Percentiles rank a stretch among this genome's conserved stretches.
These are phyloP conservation scores for Macrophya alboannulata DNA, from an alignment of 2,888 invertebrate species.

Conservation along the genomic window DNA sequence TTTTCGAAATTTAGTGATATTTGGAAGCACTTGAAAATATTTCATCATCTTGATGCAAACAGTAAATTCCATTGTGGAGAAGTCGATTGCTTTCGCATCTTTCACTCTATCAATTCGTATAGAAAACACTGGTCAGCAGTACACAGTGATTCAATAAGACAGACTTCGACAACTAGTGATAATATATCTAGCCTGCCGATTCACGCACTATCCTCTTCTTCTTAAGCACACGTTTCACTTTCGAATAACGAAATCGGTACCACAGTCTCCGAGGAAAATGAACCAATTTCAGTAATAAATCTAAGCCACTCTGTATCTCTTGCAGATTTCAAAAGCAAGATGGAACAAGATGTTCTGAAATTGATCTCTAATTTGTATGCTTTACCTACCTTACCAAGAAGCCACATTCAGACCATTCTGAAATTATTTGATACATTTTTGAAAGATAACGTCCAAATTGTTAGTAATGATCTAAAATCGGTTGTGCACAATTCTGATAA, in stretches of 20 bases:
- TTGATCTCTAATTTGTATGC: constrained; percentile 23
- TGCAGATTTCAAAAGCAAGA: constrained; percentile 7
- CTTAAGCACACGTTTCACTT: not conserved
- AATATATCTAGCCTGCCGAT: not conserved
- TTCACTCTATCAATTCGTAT: constrained; percentile 14
- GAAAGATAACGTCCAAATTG: not conserved
- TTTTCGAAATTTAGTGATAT: constrained; percentile 12
- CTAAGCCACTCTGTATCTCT: not conserved
- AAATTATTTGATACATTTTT: constrained; percentile 27
- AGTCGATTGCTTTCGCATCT: not conserved
- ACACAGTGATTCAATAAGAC: not conserved
- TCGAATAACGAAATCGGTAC: not conserved
- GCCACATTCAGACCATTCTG: constrained; percentile 16
- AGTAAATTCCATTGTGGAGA: constrained; percentile 30
- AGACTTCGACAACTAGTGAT: not conserved
- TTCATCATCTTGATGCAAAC: constrained; percentile 15
- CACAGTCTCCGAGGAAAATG: not conserved
- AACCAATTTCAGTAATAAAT: not conserved
- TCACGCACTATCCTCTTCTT: not conserved
- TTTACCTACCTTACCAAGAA: constrained; percentile 21
- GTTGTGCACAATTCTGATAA: not conserved
- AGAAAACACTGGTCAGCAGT: constrained; percentile 21
- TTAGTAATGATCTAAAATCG: not conserved
- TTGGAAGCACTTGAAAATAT: constrained; percentile 13
- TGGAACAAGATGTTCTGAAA: constrained; percentile 4